A percentile compares a stretch with the other conserved stretches of the same genome.
Conservation (phyloP, 2,113 vertebrate species). For the Peucedramus taeniatus region DNA sequence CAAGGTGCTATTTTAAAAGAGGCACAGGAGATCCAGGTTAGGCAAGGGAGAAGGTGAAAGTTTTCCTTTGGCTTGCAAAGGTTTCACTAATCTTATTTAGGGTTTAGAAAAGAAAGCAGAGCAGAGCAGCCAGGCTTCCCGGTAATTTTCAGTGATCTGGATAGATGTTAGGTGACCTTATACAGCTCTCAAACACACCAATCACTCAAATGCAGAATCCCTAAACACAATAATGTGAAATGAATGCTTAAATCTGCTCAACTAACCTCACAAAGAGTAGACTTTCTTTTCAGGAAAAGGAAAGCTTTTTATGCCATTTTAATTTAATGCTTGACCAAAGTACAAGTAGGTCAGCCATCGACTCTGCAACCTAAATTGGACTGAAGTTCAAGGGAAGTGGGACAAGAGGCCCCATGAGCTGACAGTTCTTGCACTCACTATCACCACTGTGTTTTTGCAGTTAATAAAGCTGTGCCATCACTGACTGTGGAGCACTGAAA, state of each 20-base stretch:
- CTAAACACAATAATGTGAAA: neutral
- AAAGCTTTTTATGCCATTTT: neutral
- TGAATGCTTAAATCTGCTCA: neutral
- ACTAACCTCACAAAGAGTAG: neutral
- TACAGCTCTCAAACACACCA: neutral
- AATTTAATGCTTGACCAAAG: neutral
- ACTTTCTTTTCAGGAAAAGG: neutral
- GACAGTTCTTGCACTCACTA: neutral
- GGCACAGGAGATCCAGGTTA: neutral
- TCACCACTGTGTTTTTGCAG: neutral
- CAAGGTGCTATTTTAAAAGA: neutral
- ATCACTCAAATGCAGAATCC: neutral
- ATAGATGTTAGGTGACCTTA: neutral
- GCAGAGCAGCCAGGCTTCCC: neutral
- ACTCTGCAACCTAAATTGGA: neutral
- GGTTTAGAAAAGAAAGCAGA: neutral
- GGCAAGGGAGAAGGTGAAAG: neutral
- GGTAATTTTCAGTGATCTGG: neutral
- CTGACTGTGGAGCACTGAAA: neutral
- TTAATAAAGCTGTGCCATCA: neutral
- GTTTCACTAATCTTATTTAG: neutral
- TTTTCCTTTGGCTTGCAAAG: neutral
- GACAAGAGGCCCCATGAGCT: neutral
- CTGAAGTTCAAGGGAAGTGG: constrained; percentile 10
- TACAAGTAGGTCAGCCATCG: constrained; percentile 28